Conservation (phyloP, 2,797 vertebrate species). For the Sciurus carolinensis region DNA sequence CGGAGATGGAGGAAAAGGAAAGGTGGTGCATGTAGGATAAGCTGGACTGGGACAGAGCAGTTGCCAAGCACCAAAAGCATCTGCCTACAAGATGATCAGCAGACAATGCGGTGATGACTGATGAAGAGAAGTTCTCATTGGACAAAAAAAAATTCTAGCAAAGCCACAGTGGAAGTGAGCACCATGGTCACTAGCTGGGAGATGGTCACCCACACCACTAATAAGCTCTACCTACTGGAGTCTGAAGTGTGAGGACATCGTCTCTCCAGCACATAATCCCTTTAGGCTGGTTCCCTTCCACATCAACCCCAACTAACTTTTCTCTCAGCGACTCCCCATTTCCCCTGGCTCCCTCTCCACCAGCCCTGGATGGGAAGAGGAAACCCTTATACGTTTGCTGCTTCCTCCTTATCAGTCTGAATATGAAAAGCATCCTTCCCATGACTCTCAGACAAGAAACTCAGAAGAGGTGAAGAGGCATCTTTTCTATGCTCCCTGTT, state of each 20-base stretch:
- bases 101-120: neutral
- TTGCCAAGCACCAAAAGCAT: neutral
- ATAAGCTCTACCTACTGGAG: neutral
- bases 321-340: neutral
- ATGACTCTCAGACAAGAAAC: neutral
- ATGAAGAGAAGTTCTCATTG: neutral
- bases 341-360: neutral
- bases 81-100: neutral
- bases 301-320: neutral
- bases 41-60: neutral
- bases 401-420: neutral
- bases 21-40: neutral
- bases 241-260: neutral
- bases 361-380: neutral
- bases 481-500: neutral
- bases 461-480: neutral
- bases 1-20: neutral
- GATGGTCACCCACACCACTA: neutral
- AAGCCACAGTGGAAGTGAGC: too few species aligned
- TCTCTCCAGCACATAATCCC: neutral
- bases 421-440: neutral
- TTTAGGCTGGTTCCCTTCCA: neutral
- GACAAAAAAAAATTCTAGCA: neutral
- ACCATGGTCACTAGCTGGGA: neutral
- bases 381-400: neutral